Evolutionary conservation across 2,888 invertebrate species (phyloP).

Genomic region (Sthenelais limicola): DNA sequence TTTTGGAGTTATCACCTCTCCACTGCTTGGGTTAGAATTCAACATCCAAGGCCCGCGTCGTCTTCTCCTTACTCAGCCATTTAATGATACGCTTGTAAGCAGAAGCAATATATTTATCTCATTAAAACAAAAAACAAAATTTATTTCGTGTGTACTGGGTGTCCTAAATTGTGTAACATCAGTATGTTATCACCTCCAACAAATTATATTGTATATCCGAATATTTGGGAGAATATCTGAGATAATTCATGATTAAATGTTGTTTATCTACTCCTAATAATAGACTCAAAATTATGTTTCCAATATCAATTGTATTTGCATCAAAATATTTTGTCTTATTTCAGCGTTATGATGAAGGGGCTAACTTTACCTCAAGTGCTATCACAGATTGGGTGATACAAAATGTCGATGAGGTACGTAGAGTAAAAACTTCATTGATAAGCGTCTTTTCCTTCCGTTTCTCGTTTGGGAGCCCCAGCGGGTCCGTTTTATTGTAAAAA

Average conservation of each 20-base stretch:
- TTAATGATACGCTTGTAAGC: constrained; percentile 63
- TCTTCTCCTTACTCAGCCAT: constrained; percentile 60
- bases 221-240: too few relatives aligned
- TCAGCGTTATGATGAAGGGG: constrained; percentile 64
- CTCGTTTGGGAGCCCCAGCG: too few relatives aligned
- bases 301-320: too few relatives aligned
- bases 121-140: neutral
- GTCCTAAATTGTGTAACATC: neutral
- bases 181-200: too few relatives aligned
- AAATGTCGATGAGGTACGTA: constrained; percentile 76
- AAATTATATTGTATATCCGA: too few relatives aligned
- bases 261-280: too few relatives aligned
- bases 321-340: constrained; percentile 7
- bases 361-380: constrained; percentile 74
- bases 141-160: neutral
- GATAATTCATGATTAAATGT: too few relatives aligned
- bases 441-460: neutral
- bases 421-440: too few relatives aligned
- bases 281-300: too few relatives aligned
- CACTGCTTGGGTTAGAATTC: constrained; percentile 62
- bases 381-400: constrained; percentile 79
- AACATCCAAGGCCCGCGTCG: constrained; percentile 57
- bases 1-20: constrained; percentile 82
- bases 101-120: constrained; percentile 8
- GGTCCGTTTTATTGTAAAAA: too few relatives aligned